These are phyloP conservation scores for Helicolenus hilgendorfi DNA, from an alignment of 2,797 vertebrate species.

Conservation along the genomic window DNA sequence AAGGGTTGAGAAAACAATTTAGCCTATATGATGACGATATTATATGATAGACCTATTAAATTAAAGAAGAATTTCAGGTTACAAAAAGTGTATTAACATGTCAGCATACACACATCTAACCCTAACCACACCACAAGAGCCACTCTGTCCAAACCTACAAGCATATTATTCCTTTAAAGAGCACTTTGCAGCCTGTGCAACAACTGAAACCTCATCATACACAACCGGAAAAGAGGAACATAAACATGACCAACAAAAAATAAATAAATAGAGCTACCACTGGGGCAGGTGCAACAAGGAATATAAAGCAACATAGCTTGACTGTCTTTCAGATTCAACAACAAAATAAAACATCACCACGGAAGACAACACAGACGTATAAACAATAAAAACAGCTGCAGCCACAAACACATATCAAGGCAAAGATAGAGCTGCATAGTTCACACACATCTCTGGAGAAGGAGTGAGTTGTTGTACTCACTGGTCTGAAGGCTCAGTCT, in stretches of 20 bases:
- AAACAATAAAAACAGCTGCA: too few relatives aligned
- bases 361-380: not conserved
- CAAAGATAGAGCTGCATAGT: not conserved
- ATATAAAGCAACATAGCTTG: not conserved
- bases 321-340: not conserved
- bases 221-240: not conserved
- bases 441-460: not conserved
- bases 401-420: not conserved
- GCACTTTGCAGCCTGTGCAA: not conserved
- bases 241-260: not conserved
- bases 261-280: not conserved
- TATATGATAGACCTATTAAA: not conserved
- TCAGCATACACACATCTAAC: not conserved
- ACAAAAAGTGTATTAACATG: not conserved
- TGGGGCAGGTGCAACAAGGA: not conserved
- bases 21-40: not conserved
- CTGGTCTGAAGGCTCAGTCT: not conserved
- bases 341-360: not conserved
- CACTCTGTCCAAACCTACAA: not conserved
- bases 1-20: too few relatives aligned
- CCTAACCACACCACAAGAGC: not conserved
- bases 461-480: not conserved
- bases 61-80: not conserved
- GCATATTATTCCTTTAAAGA: not conserved
- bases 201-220: not conserved